Conservation (phyloP, 2,113 vertebrate species). For the Archocentrus centrarchus region DNA sequence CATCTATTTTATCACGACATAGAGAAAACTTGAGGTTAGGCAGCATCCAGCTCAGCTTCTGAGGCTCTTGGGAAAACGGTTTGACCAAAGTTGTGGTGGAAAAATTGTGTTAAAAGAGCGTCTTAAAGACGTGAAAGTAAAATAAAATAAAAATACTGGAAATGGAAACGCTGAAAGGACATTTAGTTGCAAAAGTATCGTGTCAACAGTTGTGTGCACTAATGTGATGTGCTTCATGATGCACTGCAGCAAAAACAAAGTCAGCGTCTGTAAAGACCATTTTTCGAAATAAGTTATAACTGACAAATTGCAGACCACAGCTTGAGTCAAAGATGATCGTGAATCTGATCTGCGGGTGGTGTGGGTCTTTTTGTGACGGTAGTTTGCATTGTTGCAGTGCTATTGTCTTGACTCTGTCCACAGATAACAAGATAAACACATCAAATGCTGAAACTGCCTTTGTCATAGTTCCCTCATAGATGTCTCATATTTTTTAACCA, state of each 20-base stretch:
- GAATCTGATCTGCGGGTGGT: background rate
- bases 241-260: background rate
- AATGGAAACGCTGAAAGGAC: background rate
- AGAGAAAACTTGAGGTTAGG: background rate
- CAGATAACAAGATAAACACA: no score
- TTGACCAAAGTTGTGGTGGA: background rate
- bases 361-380: background rate
- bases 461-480: no score
- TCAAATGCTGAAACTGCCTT: background rate
- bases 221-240: background rate
- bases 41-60: background rate
- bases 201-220: background rate
- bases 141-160: background rate
- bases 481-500: background rate
- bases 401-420: background rate
- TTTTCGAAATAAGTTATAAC: background rate
- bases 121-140: background rate
- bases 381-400: background rate
- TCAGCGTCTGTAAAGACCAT: background rate
- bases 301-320: background rate
- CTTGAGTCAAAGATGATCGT: background rate
- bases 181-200: background rate
- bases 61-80: background rate
- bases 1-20: background rate
- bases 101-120: background rate